Base-by-base conservation (phyloP, 1,140 invertebrate genomes). In the Drosophila bocqueti region DNA sequence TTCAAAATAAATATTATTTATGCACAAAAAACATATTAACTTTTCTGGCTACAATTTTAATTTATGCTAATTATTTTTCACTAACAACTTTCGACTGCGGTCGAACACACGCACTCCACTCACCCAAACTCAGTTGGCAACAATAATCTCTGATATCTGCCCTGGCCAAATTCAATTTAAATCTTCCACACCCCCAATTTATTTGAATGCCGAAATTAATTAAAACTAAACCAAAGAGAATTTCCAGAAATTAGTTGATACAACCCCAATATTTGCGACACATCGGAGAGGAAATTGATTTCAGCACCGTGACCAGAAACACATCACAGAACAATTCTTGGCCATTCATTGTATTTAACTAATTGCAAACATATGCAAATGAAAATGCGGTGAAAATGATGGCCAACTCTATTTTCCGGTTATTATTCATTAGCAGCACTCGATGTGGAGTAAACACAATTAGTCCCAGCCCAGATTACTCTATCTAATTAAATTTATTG, bases 51-150 rank as follows among this genome's bases (percentile, higher is more conserved):
- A 69, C 68, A 61, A 45, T 80, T 84, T 85, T 73, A 81, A 85
- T 89, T 79, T 89, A 89, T 89, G 84, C 71, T 89, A 89, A 89
- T 89, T 90, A 89, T 79, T 89, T 72, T 89, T 89, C 64, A 81
- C 79, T 87, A 84, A 81, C 68, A 84, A 83, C 76, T 75, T 71
- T 89, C 75, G 63, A 76, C 63, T 66, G 79, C 73, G 50, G 58
- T 71, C 54, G 54, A 34, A 40, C 45, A 38, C 42, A 34, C 21
- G n/a, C 26, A 42, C 43, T 16, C 15, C 7, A 3, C 24, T 10
- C 47, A n/a, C 24, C 24, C 52, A 16, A 52, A 67, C 49, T 49
- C 31, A 74, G 71, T 75, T 75, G 66, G 59, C 24, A 52, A 61
- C 34, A 79, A 67, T 87, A 80, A 87, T 79, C 83, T 83, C 65